A percentile compares a stretch with the other conserved stretches of the same genome.
Evolutionary conservation across 2,797 vertebrate species (phyloP).

Genomic region (Harpagifer antarcticus): DNA sequence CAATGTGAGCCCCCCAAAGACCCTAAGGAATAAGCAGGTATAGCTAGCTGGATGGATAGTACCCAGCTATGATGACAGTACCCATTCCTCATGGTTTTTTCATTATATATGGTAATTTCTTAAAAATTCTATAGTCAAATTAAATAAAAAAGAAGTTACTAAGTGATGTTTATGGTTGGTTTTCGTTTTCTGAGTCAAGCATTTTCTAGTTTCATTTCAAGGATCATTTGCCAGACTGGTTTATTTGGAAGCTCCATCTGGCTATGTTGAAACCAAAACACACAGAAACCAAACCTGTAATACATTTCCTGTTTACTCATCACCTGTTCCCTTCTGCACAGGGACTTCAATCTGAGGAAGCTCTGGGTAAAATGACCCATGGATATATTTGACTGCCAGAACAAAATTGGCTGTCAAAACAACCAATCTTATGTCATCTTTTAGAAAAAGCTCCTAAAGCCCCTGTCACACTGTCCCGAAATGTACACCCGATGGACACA

Average conservation of each 20-base stretch:
- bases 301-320: constrained; percentile 30
- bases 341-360: constrained; percentile 28
- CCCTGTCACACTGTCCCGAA: no score
- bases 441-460: constrained; percentile 62
- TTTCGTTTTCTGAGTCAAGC: not conserved
- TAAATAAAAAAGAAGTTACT: no score
- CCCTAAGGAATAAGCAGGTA: no score
- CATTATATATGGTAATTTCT: no score
- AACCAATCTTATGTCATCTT: constrained; percentile 60
- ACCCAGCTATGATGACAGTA: no score
- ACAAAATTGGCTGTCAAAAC: constrained; percentile 36
- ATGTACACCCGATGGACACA: no score
- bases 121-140: no score
- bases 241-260: constrained; percentile 13
- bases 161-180: no score
- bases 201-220: constrained; percentile 13
- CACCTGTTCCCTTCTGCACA: not conserved
- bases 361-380: constrained; percentile 51
- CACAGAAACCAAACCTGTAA: constrained; percentile 15
- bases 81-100: no score
- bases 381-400: constrained; percentile 34
- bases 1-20: no score
- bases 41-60: no score
- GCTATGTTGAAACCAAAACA: constrained; percentile 6
- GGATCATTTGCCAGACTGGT: not conserved